Percentiles rank a stretch among this genome's conserved stretches.
Evolutionary conservation across 2,797 vertebrate species (phyloP).

Genomic region (Odontamblyopus rebecca): DNA sequence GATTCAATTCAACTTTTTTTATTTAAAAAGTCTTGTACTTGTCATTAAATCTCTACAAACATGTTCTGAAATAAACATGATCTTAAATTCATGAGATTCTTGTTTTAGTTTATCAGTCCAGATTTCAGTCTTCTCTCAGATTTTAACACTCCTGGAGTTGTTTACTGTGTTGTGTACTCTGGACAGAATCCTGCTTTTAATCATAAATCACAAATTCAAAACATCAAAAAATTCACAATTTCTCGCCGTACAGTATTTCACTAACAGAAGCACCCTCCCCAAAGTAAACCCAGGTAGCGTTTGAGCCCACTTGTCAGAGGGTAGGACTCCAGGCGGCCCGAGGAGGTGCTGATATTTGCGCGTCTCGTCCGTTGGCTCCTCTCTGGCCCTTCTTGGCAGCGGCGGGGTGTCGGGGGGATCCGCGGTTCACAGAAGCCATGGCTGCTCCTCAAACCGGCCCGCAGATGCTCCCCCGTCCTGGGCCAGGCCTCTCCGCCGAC

Average conservation of each 20-base stretch:
- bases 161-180: too few relatives aligned
- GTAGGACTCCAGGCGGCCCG: conserved; percentile 6
- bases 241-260: background rate
- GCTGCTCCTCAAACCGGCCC: conserved; percentile 69
- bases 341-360: conserved; percentile 54
- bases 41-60: too few relatives aligned
- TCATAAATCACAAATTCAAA: background rate
- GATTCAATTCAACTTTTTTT: too few relatives aligned
- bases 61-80: too few relatives aligned
- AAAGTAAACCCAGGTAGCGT: conserved; percentile 9
- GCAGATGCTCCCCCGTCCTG: conserved; percentile 72
- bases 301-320: background rate
- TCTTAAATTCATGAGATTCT: too few relatives aligned
- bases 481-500: conserved; percentile 60
- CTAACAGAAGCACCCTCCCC: background rate
- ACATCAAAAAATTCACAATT: too few relatives aligned
- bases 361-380: conserved; percentile 58
- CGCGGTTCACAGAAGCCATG: conserved; percentile 63
- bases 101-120: too few relatives aligned
- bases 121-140: too few relatives aligned
- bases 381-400: conserved; percentile 49
- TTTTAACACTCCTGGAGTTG: too few relatives aligned
- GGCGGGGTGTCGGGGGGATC: conserved; percentile 57
- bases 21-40: too few relatives aligned
- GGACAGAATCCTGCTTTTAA: background rate